Evolutionary conservation across 2,113 vertebrate species (phyloP), one percentile per base, ranked within the genome.

Genomic region (Saguinus imperator): DNA sequence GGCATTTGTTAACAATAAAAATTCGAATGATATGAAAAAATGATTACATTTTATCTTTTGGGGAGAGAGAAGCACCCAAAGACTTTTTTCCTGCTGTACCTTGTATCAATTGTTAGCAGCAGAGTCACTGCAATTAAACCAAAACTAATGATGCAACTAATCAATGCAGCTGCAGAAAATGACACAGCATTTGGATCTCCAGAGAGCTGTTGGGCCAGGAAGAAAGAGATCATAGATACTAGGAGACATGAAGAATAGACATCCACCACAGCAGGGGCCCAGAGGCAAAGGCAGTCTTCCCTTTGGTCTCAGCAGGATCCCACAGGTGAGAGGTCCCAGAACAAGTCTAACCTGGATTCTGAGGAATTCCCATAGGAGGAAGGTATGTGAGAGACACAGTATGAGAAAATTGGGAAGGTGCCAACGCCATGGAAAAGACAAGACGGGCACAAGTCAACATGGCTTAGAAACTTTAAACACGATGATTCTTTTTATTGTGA

Each of bases 1-100:
- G 85, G 77, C 92, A 92, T 95, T 96, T 94, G 96, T 84, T 94
- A 93, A 68, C 96, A 97, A 70, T 93, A 94, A 96, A 95, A 91
- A 87, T 93, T 96, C 96, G 90, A 61, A 87, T 92, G 64, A 96
- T 89, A 86, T 79, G 70, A 94, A 90, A 81, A 90, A 97, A 94
- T 70, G 21, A 79, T 66, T 76, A 58, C 23, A 72, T 93, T 97
- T 96, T 91, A 94, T 95, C 88, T 98, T 95, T 79, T 12, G 61
- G 87, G 90, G 17, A 95, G 18, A 55, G 25, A 27, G 14, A 97
- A 82, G 40, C 37, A 87, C 25, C 80, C 52, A 86, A 50, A 88
- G 76, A 83, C 57, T 55, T 92, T 90, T 89, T 55, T 81, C 82
- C 20, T 52, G 37, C 55, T 81, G 29, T 73, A 89, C 27, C 70